Conservation (phyloP, 1,140 invertebrate species). For the Zaprionus taronus region DNA sequence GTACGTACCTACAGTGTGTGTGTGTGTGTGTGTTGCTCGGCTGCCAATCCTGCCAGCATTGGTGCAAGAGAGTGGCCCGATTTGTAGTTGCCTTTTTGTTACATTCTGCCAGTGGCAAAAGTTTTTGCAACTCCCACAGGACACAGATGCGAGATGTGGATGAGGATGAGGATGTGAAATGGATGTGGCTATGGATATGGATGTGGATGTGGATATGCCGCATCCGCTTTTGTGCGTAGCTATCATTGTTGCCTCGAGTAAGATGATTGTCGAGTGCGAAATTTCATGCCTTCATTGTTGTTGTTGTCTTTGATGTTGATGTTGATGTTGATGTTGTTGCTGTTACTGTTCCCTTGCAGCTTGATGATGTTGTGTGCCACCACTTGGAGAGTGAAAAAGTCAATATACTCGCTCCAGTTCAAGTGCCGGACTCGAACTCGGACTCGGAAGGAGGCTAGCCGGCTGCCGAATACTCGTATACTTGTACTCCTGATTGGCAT, state of each 20-base stretch:
- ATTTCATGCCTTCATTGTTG: slow-evolving; percentile 78
- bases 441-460: neutral
- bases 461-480: neutral
- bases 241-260: slow-evolving; percentile 47
- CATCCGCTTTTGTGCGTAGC: slow-evolving; percentile 24
- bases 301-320: slow-evolving; percentile 21
- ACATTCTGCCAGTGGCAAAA: slow-evolving; percentile 62
- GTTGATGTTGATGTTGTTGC: slow-evolving; percentile 49
- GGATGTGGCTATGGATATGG: slow-evolving; percentile 14
- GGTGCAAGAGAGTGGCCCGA: slow-evolving; percentile 36
- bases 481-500: slow-evolving; percentile 20
- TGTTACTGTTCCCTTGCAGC: neutral
- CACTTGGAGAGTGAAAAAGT: slow-evolving; percentile 29
- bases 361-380: slow-evolving; percentile 33
- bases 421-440: neutral
- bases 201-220: slow-evolving; percentile 22
- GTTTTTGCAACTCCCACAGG: slow-evolving; percentile 74
- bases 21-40: neutral
- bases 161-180: neutral
- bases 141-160: slow-evolving; percentile 21
- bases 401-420: slow-evolving; percentile 10
- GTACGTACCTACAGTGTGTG: neutral
- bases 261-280: slow-evolving; percentile 78
- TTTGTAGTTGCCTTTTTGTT: slow-evolving; percentile 78
- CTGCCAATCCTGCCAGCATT: slow-evolving; percentile 23